A percentile compares a stretch with the other conserved stretches of the same genome.
These are phyloP conservation scores for Himalopsyche kuldschensis DNA, from an alignment of 2,888 invertebrate species.

Conservation along the genomic window DNA sequence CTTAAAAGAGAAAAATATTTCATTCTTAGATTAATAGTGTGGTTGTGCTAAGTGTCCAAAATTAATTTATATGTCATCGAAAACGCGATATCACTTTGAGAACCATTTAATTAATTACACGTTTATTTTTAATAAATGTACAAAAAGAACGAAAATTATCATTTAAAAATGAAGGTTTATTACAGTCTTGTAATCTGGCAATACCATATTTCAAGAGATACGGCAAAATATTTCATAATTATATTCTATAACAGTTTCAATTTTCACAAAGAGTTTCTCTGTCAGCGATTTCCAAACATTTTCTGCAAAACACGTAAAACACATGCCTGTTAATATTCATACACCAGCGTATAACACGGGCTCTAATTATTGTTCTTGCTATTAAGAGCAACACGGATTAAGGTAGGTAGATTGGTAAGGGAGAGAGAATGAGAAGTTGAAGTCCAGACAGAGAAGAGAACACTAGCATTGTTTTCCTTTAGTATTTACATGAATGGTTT, in stretches of 20 bases:
- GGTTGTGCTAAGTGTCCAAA: no score
- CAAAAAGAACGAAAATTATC: not conserved
- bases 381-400: constrained; percentile 11
- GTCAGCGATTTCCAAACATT: constrained; percentile 6
- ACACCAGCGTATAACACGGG: constrained; percentile 12
- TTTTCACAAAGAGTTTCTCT: not conserved
- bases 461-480: constrained; percentile 26
- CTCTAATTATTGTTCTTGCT: constrained; percentile 33
- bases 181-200: not conserved
- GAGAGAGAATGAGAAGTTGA: not conserved
- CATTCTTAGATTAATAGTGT: no score
- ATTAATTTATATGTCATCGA: no score
- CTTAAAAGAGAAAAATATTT: no score
- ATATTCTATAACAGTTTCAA: constrained; percentile 30
- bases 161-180: not conserved
- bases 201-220: constrained; percentile 6
- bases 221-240: constrained; percentile 28
- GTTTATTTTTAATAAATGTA: not conserved
- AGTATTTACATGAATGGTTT: constrained; percentile 18
- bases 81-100: no score
- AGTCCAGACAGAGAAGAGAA: not conserved
- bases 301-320: not conserved
- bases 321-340: constrained; percentile 22
- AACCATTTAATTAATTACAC: not conserved
- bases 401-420: not conserved